Evolutionary conservation across 2,888 invertebrate genomes (phyloP).

Genomic region (Philereme vetulata): DNA sequence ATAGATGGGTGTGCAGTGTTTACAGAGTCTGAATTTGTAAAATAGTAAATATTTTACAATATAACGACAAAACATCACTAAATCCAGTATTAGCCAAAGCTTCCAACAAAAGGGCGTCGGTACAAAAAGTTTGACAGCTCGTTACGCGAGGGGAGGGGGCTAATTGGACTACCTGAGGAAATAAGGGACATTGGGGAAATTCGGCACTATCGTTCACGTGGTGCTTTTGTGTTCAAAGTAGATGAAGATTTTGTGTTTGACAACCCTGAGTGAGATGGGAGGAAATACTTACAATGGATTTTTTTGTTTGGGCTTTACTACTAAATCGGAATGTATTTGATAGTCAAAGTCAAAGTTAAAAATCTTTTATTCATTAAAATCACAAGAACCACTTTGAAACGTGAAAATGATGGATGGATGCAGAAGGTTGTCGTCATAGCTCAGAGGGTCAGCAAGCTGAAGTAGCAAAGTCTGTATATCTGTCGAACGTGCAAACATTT

Average conservation of each 20-base stretch:
- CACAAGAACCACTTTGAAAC: no score
- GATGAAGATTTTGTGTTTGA: slow-evolving; percentile 35
- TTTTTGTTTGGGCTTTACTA: neutral
- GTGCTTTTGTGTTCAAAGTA: slow-evolving; percentile 31
- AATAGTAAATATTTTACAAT: no score
- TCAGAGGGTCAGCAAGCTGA: no score
- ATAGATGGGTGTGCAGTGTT: no score
- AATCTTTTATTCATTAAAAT: no score
- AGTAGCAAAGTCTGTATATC: no score
- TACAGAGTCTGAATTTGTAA: no score
- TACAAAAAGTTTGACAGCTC: slow-evolving; percentile 76
- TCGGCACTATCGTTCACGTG: slow-evolving; percentile 34
- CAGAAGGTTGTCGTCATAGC: no score
- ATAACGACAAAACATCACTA: slow-evolving; percentile 27
- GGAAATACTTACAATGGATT: neutral
- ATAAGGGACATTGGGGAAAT: slow-evolving; percentile 25
- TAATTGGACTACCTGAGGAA: slow-evolving; percentile 67
- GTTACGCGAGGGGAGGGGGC: slow-evolving; percentile 55
- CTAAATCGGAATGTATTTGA: no score
- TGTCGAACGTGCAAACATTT: no score
- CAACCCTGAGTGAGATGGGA: slow-evolving; percentile 28
- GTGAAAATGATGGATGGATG: no score
- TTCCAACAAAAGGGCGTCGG: slow-evolving; percentile 58
- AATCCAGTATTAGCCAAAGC: slow-evolving; percentile 44
- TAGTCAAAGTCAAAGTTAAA: no score